Percentiles rank a stretch among this genome's conserved stretches.
Evolutionary conservation across 2,888 invertebrate genomes (phyloP).

Genomic region (Callyntrura guangdongensis): DNA sequence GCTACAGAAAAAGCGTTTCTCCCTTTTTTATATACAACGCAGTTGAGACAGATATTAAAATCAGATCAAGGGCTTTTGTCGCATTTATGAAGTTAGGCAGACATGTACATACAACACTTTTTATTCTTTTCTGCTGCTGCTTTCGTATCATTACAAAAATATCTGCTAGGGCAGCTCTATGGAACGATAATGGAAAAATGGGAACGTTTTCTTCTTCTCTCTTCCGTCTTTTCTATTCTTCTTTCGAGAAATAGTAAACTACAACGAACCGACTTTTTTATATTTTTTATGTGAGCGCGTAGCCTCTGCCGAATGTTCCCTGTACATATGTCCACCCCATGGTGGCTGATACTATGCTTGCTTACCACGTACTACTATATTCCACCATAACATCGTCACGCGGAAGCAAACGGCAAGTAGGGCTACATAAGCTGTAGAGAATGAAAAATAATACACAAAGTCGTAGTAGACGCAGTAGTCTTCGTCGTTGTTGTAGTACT

Average conservation of each 20-base stretch:
- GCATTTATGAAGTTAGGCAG: slow-evolving; percentile 27
- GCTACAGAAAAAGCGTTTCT: slow-evolving; percentile 7
- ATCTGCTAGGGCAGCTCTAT: neutral
- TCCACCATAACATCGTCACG: slow-evolving; percentile 1
- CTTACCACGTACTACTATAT: neutral
- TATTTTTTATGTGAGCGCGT: slow-evolving; percentile 46
- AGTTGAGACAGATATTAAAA: slow-evolving; percentile 44
- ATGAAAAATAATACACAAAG: slow-evolving; percentile 54
- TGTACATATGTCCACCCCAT: slow-evolving; percentile 1
- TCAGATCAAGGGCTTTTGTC: slow-evolving; percentile 52
- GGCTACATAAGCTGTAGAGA: slow-evolving; percentile 24
- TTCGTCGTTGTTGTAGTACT: slow-evolving; percentile 38
- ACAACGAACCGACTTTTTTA: slow-evolving; percentile 44
- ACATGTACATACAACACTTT: neutral
- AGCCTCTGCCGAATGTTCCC: neutral
- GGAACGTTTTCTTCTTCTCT: slow-evolving; percentile 43
- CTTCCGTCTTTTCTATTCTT: neutral
- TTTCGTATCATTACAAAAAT: slow-evolving; percentile 19
- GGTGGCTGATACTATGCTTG: slow-evolving; percentile 31
- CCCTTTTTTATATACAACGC: neutral
- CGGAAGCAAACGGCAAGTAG: slow-evolving; percentile 33
- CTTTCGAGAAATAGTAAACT: slow-evolving; percentile 44
- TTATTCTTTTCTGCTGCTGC: neutral
- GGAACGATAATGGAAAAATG: neutral
- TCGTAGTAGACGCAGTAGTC: neutral